Percentiles rank a stretch among this genome's conserved stretches.
phyloP scores from a whole-genome alignment of 2,888 invertebrate species.

The Agrochola lota region DNA sequence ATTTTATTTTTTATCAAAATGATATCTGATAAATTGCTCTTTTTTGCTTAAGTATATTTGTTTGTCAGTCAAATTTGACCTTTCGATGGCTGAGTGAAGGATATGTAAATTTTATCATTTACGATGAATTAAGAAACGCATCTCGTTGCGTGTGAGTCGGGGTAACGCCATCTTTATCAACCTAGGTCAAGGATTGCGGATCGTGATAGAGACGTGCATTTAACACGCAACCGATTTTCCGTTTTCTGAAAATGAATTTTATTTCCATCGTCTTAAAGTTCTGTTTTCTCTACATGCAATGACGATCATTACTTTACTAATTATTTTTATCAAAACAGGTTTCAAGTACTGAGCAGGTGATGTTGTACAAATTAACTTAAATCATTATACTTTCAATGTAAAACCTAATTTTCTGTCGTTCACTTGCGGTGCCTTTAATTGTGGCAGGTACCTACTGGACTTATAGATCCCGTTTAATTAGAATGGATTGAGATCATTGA shows the following conservation, averaged over 20 bases:
- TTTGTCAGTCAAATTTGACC: slow-evolving; percentile 49
- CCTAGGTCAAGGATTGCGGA: slow-evolving; percentile 78
- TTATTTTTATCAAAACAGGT: slow-evolving; percentile 64
- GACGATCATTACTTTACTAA: slow-evolving; percentile 61
- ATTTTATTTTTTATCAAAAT: slow-evolving; percentile 13
- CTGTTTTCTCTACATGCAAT: slow-evolving; percentile 9
- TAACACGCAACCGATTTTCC: slow-evolving; percentile 57
- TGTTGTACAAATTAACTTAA: slow-evolving; percentile 37
- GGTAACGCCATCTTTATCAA: slow-evolving; percentile 70
- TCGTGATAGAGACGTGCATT: slow-evolving; percentile 71
- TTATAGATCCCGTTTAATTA: slow-evolving; percentile 24
- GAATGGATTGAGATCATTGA: slow-evolving; percentile 1
- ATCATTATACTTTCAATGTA: slow-evolving; percentile 39
- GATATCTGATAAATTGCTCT: slow-evolving; percentile 5
- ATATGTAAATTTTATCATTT: slow-evolving; percentile 33
- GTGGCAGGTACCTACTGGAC: not conserved
- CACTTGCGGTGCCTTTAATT: slow-evolving; percentile 33
- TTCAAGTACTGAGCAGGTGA: slow-evolving; percentile 52
- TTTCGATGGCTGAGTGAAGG: slow-evolving; percentile 15
- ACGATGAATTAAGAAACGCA: slow-evolving; percentile 56
- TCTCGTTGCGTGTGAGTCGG: slow-evolving; percentile 59
- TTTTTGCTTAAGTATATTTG: slow-evolving; percentile 14
- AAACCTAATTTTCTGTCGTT: slow-evolving; percentile 51
- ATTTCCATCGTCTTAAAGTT: not conserved
- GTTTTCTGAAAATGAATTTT: slow-evolving; percentile 35